Conservation (phyloP, 2,888 invertebrate species). For the Lasioglossum zephyrum region DNA sequence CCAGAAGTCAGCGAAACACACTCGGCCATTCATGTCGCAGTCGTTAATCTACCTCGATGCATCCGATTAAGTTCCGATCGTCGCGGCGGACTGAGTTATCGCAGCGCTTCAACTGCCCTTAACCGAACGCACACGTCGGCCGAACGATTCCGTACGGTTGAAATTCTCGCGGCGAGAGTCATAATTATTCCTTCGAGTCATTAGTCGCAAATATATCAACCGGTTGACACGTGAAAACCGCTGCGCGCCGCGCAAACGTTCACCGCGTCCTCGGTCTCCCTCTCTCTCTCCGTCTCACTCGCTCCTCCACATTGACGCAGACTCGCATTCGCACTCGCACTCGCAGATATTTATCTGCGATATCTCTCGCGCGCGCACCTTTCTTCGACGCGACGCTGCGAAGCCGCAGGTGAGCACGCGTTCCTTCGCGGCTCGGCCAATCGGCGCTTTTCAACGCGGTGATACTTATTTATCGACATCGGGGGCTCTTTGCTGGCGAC, state of each 20-base stretch:
- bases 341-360: slow-evolving; percentile 56
- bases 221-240: slow-evolving; percentile 66
- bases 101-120: neutral
- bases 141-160: slow-evolving; percentile 46
- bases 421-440: slow-evolving; percentile 39
- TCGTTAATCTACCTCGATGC: slow-evolving; percentile 51
- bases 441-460: slow-evolving; percentile 59
- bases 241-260: slow-evolving; percentile 45
- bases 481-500: slow-evolving; percentile 21
- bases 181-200: slow-evolving; percentile 68
- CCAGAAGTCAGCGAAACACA: neutral
- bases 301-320: neutral
- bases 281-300: neutral
- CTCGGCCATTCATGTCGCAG: neutral
- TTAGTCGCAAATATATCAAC: slow-evolving; percentile 70
- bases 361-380: slow-evolving; percentile 55
- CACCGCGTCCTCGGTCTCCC: slow-evolving; percentile 23
- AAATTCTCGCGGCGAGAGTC: slow-evolving; percentile 59
- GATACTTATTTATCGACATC: slow-evolving; percentile 60
- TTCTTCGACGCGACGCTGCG: slow-evolving; percentile 42
- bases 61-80: slow-evolving; percentile 34
- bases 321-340: slow-evolving; percentile 15
- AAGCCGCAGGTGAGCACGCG: slow-evolving; percentile 60
- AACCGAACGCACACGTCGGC: slow-evolving; percentile 10
- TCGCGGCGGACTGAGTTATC: slow-evolving; percentile 47